These are phyloP conservation scores for Shargacucullia verbasci DNA, from an alignment of 2,888 invertebrate species.

Conservation along the genomic window DNA sequence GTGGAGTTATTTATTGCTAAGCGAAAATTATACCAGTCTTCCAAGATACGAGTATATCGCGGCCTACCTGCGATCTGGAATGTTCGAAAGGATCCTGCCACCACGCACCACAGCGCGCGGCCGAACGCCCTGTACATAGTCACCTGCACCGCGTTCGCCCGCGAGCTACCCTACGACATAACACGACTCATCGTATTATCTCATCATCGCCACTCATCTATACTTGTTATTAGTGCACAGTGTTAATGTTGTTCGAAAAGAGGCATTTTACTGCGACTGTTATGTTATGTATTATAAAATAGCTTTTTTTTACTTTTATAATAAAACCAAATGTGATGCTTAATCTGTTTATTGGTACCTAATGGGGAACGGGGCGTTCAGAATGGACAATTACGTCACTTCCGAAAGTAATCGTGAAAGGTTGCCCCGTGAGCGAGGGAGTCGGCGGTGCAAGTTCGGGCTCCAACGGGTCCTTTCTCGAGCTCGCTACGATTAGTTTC, in stretches of 20 bases:
- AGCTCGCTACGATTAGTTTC: conserved; percentile 68
- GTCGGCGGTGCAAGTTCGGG: conserved; percentile 53
- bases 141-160: conserved; percentile 71
- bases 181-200: conserved; percentile 65
- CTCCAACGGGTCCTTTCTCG: conserved; percentile 74
- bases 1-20: conserved; percentile 75
- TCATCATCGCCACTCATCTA: conserved; percentile 77
- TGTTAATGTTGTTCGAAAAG: conserved; percentile 83
- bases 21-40: conserved; percentile 56
- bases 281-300: conserved; percentile 85
- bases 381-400: conserved; percentile 72
- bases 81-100: conserved; percentile 55
- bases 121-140: conserved; percentile 81
- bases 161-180: conserved; percentile 61
- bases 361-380: conserved; percentile 60
- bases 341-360: conserved; percentile 73
- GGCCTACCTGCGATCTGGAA: conserved; percentile 22
- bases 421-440: conserved; percentile 72
- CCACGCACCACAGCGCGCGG: conserved; percentile 62
- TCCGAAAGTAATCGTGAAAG: conserved; percentile 86
- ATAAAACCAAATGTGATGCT: conserved; percentile 83
- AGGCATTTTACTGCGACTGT: conserved; percentile 84
- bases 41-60: conserved; percentile 24
- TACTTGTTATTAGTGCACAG: conserved; percentile 87
- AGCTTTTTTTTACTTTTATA: conserved; percentile 84